Percentiles rank a stretch among this genome's conserved stretches.
Conservation (phyloP, 2,888 invertebrate species). For the Malthinus seriepunctatus region DNA sequence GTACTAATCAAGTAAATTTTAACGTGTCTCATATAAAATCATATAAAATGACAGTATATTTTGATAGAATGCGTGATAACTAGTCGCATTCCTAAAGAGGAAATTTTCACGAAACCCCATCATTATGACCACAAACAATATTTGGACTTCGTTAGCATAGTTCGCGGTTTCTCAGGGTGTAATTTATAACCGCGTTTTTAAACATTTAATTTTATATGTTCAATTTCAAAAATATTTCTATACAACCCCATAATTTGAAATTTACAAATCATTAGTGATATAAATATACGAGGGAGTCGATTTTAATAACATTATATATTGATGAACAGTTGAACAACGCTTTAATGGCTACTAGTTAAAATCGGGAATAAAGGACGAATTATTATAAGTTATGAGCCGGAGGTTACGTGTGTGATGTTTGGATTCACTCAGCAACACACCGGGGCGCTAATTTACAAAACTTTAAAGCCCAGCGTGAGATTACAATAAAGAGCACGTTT, state of each 20-base stretch:
- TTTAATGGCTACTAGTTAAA: conserved; percentile 33
- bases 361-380: conserved; percentile 47
- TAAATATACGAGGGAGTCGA: too few species aligned
- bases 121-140: conserved; percentile 33
- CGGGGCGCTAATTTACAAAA: conserved; percentile 41
- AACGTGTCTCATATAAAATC: conserved; percentile 27
- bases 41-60: conserved; percentile 35
- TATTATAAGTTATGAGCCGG: conserved; percentile 39
- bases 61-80: conserved; percentile 27
- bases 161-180: conserved; percentile 21
- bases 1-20: conserved; percentile 25
- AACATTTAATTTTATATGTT: conserved; percentile 24
- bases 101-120: conserved; percentile 31
- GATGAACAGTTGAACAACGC: conserved; percentile 43
- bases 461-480: conserved; percentile 3
- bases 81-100: conserved; percentile 31
- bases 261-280: not conserved
- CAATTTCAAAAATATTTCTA: conserved; percentile 7
- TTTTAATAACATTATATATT: conserved; percentile 31
- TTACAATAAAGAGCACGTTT: not conserved
- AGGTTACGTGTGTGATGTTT: conserved; percentile 36
- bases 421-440: conserved; percentile 18
- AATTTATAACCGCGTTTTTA: conserved; percentile 28
- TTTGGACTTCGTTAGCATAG: conserved; percentile 33
- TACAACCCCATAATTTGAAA: conserved; percentile 11